phyloP scores from a whole-genome alignment of 2,113 vertebrate genomes.

The Python bivittatus region DNA sequence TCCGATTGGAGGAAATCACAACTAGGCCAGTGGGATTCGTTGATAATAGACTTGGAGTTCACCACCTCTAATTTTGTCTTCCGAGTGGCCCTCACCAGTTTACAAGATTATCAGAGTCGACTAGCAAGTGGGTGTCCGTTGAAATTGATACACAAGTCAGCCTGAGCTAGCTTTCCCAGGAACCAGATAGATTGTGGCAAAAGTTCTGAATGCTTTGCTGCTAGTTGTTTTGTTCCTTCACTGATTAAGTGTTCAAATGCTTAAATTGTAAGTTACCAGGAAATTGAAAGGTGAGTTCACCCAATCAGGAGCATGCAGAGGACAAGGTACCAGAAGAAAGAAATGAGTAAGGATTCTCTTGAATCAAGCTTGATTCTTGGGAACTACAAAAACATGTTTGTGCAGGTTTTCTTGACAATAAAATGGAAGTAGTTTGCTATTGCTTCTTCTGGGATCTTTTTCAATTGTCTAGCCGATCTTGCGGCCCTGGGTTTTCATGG shows the following conservation, averaged over 20 bases:
- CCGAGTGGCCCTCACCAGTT: neutral
- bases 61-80: neutral
- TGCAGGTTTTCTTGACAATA: neutral
- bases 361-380: too few relatives aligned
- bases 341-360: too few relatives aligned
- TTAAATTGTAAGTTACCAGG: neutral
- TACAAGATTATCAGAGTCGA: neutral
- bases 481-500: neutral
- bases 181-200: neutral
- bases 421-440: neutral
- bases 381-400: too few relatives aligned
- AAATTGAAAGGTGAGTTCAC: neutral
- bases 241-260: rapidly evolving
- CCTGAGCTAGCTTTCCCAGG: neutral
- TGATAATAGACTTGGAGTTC: neutral
- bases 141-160: neutral
- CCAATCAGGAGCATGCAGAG: neutral
- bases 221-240: neutral
- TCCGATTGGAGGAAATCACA: neutral
- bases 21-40: neutral
- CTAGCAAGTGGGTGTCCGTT: neutral
- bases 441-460: neutral
- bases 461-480: neutral
- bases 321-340: neutral
- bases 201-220: neutral